Evolutionary conservation across 2,113 vertebrate species (phyloP), one percentile per base, ranked within the genome.

Genomic region (Conger conger): DNA sequence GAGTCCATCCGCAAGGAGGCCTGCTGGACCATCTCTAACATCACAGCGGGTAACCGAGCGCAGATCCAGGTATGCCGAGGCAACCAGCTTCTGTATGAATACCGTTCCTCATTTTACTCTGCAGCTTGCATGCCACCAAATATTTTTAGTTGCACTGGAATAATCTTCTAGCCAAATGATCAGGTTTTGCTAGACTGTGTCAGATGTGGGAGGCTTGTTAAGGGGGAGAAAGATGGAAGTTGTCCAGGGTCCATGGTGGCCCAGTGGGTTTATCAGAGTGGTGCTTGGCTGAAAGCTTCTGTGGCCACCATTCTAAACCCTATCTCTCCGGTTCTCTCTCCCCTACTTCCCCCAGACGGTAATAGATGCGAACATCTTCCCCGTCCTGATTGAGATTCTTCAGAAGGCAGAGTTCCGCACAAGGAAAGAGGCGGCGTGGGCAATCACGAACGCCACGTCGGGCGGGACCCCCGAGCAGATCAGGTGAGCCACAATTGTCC

Each of bases 1-100:
- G 98, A 99, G 87, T 99, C 98, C 37, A 99, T 99, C 87, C 96
- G 98, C 87, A 99, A 99, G 92, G 98, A 99, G 91, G 98, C 98
- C 0, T 99, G 98, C 91, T 99, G 98, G 98, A 99, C 98, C 85
- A 98, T 99, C 91, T 99, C 98, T 38, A 99, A 99, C 87, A 99
- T 99, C 93, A 99, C 98, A 53, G 98, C 98, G 80, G 98, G 98
- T 84, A 99, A 99, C 94, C 92, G 98, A 92, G 97, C 96, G 86
- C 98, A 99, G 78, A 99, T 99, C 93, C 98, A 99, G 97, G 98
- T 99, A 63, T 13, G 16, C 57, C 2, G 33, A 73, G 6, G 15
- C 8, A 73, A 30, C 2, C 27, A 0, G 20, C 57, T 63, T 20
- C 54, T 18, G 54, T 4, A 16, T 57, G 15, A 11, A 57, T 11